phyloP scores from a whole-genome alignment of 2,888 invertebrate genomes.

The Archaeoteleia sp. region DNA sequence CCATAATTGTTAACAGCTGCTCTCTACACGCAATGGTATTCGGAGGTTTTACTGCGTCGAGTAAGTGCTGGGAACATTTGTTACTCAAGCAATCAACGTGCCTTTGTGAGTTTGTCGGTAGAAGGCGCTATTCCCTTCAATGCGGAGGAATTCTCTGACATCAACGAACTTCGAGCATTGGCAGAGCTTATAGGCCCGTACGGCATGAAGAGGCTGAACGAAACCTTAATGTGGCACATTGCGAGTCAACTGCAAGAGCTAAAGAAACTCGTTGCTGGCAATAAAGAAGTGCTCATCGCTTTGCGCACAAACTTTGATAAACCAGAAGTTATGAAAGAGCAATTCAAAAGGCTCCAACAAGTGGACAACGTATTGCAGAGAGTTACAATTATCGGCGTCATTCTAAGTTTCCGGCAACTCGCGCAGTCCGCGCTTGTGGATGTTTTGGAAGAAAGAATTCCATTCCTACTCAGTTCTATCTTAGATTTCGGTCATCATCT shows the following conservation, averaged over 20 bases:
- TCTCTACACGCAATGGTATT: constrained; percentile 80
- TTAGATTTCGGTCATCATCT: constrained; percentile 95
- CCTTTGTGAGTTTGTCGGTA: constrained; percentile 94
- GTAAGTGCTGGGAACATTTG: constrained; percentile 97
- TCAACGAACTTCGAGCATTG: constrained; percentile 94
- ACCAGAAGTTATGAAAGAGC: constrained; percentile 98
- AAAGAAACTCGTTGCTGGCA: constrained; percentile 91
- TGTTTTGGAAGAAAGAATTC: constrained; percentile 94
- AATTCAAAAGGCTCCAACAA: constrained; percentile 91
- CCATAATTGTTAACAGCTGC: too few species aligned
- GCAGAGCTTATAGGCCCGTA: constrained; percentile 99
- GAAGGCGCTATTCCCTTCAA: constrained; percentile 96
- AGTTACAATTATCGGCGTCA: constrained; percentile 98
- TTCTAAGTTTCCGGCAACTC: constrained; percentile 94
- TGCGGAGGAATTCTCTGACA: constrained; percentile 98
- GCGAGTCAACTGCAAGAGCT: constrained; percentile 98
- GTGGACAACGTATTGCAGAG: constrained; percentile 97
- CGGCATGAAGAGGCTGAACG: constrained; percentile 97
- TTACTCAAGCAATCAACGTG: constrained; percentile 96
- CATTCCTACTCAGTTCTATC: constrained; percentile 96
- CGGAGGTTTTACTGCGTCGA: constrained; percentile 86
- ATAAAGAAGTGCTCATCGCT: constrained; percentile 93
- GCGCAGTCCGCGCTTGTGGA: constrained; percentile 96
- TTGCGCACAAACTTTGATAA: constrained; percentile 98
- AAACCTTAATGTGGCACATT: constrained; percentile 98